Evolutionary conservation across 92 coral and sea anemone genomes (phyloP), one percentile per base, ranked within the genome.

Genomic region (Siderastrea radians): DNA sequence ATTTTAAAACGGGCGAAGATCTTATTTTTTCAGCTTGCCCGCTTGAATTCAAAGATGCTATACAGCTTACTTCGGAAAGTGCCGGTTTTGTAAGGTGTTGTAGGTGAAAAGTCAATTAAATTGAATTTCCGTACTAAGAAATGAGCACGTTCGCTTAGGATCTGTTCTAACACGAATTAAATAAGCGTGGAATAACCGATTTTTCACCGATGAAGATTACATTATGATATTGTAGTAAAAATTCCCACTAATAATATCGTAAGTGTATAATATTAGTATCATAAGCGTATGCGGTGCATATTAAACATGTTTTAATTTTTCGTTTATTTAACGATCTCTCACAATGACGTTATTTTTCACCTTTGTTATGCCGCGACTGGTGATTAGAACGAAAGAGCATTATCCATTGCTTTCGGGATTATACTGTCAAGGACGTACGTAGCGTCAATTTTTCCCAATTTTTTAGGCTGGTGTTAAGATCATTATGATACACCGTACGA

Each of bases 341-440:
- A 2, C 70, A 60, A 63, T 49, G 70, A 63, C 82, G 44, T 62
- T 8, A 38, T 12, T 45, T 47, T 78, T 64, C 44, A 55, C n/a
- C 47, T 78, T 78, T 78, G 70, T 78, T 78, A 9, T 59, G 58
- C n/a, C n/a, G n/a, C 70, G 57, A 58, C 59, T 45, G 46, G 38
- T 61, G 16, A 44, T 44, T 61, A 58, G 67, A 14, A 45, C 55
- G 50, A 58, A 49, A 16, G 77, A n/a, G 50, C 49, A 72, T 72
- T 72, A 50, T 72, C 65, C 38, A 26, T 26, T 49, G 60, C 57
- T 49, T 72, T 72, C 43, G 55, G 77, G 38, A 26, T 26, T 26
- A 26, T 26, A 26, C 38, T 26, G 38, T 26, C 38, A 26, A 26
- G 38, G 38, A 26, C 38, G 38, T 26, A 26, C 38, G 38, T 26